Percentiles rank a stretch among this genome's conserved stretches.
These are phyloP conservation scores for Cairina moschata DNA, from an alignment of 2,113 vertebrate genomes.

Conservation along the genomic window DNA sequence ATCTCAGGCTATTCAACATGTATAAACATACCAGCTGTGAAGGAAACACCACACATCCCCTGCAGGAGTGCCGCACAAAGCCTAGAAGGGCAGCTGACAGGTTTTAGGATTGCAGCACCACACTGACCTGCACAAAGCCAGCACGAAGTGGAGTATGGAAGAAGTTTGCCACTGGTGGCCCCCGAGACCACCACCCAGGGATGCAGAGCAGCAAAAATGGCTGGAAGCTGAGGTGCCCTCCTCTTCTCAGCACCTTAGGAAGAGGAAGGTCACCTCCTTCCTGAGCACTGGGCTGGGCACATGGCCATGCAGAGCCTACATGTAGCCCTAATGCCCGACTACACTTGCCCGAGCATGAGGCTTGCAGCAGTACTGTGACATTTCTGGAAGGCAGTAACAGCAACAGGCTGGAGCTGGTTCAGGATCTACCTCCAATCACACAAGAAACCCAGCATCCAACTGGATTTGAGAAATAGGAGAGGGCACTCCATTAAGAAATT, in stretches of 20 bases:
- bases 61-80: not conserved
- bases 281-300: not conserved
- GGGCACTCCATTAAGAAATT: not conserved
- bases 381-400: not conserved
- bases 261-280: not conserved
- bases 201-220: not conserved
- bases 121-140: not conserved
- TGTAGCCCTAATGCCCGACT: not conserved
- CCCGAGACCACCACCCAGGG: not conserved
- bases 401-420: not conserved
- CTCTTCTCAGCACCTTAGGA: not conserved
- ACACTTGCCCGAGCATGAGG: rapidly evolving
- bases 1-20: not conserved
- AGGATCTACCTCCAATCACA: not conserved
- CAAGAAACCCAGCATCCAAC: not conserved
- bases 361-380: rapidly evolving
- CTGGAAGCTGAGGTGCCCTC: rapidly evolving
- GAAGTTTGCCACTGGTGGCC: not conserved
- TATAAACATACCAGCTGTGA: not conserved
- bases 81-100: not conserved
- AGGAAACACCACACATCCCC: not conserved
- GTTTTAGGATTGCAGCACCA: not conserved
- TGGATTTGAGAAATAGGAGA: rapidly evolving
- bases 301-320: rapidly evolving
- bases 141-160: not conserved